Conservation (phyloP, 2,888 invertebrate species). For the Oegoconia quadripuncta region DNA sequence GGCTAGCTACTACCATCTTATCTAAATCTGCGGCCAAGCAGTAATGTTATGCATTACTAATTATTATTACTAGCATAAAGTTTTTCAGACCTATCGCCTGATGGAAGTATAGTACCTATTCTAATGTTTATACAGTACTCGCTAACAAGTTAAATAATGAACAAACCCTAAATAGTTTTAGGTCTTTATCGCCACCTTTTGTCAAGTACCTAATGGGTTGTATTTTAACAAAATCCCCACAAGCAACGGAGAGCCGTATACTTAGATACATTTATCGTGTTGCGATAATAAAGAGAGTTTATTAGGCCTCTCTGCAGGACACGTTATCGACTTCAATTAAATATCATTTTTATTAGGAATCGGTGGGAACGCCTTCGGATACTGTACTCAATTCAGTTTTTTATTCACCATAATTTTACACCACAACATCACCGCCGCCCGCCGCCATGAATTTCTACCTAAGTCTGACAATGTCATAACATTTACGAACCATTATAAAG, state of each 20-base stretch:
- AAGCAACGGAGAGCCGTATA: conserved; percentile 30
- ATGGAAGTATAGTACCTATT: too few species aligned
- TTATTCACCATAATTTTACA: conserved; percentile 49
- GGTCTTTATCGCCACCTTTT: too few species aligned
- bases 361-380: conserved; percentile 60
- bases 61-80: too few species aligned
- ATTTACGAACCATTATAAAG: conserved; percentile 8
- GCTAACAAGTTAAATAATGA: too few species aligned
- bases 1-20: too few species aligned
- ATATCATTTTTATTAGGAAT: conserved; percentile 75
- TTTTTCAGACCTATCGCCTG: too few species aligned
- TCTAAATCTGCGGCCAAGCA: too few species aligned
- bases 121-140: too few species aligned
- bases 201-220: too few species aligned
- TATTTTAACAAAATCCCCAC: conserved; percentile 30
- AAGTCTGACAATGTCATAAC: conserved; percentile 33
- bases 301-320: conserved; percentile 67
- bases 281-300: conserved; percentile 71
- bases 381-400: conserved; percentile 43
- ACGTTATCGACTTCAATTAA: conserved; percentile 75
- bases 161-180: too few species aligned
- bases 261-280: conserved; percentile 56
- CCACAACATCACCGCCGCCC: too few species aligned
- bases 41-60: too few species aligned
- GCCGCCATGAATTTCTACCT: conserved; percentile 34